Base-by-base conservation (phyloP, 2,113 vertebrate species). In the Thymallus thymallus region DNA sequence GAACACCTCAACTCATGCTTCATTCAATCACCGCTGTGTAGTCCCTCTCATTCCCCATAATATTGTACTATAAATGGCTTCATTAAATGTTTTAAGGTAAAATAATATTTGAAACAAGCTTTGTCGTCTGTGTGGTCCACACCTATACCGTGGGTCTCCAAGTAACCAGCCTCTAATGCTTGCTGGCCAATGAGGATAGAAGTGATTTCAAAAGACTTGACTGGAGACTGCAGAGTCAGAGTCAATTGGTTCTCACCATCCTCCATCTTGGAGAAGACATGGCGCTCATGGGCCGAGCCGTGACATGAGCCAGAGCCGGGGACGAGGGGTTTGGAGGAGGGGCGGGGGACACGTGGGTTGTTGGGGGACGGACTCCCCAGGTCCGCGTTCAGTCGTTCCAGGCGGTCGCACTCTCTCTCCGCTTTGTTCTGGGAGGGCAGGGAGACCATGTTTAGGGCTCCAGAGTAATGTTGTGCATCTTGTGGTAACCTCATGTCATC, bases 151-250 rank as follows among this genome's bases (percentile, higher is more conserved):
- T n/a, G n/a, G n/a, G n/a, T n/a, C 35, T 35, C 35, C 35, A 41
- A 9, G 2, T 10, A 41, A 41, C 35, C 35, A 10, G 35, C 35
- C 35, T 35, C 35, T 0, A 16, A 20, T 55, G 12, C 97, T 96
- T 95, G 96, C 83, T 98, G 91, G 73, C 96, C 96, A 88, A 96
- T 97, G 84, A 97, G 94, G 82, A 96, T 93, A 83, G 96, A 97
- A 79, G 93, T 94, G 76, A 95, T 96, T 92, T 98, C 95, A 88
- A 95, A 91, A 73, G 96, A 93, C 91, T 96, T n/a, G n/a, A 93
- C 92, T 68, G 94, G 91, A 91, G 89, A 87, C 91, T 93, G 92
- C 83, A 94, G 94, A 82, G 88, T 90, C 82, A 93, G 94, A 82
- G 88, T 90, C 83, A 91, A 94, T 93, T 94, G 95, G 91, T 94